phyloP scores from a whole-genome alignment of 1,140 invertebrate species.

The Calephelis virginiensis region DNA sequence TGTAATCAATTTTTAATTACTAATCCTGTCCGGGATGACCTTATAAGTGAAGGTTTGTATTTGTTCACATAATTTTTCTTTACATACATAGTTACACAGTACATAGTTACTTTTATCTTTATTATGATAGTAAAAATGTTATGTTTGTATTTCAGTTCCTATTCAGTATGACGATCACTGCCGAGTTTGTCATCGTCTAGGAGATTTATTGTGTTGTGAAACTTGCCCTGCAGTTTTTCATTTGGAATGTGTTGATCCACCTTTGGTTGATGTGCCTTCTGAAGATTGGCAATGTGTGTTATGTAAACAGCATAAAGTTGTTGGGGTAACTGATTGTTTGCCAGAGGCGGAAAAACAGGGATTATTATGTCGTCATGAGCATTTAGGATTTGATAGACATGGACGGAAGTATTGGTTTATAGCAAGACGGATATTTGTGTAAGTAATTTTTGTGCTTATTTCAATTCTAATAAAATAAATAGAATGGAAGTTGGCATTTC shows the following conservation, averaged over 20 bases:
- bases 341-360: constrained; percentile 95
- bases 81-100: no score
- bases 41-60: constrained; percentile 92
- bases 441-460: constrained; percentile 74
- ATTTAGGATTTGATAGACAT: constrained; percentile 95
- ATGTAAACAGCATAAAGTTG: constrained; percentile 93
- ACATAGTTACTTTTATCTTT: background rate
- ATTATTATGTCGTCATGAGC: constrained; percentile 93
- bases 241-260: constrained; percentile 96
- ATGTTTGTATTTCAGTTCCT: constrained; percentile 82
- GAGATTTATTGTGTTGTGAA: constrained; percentile 97
- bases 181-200: constrained; percentile 95
- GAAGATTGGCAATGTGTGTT: constrained; percentile 98
- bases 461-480: background rate
- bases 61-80: background rate
- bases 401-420: constrained; percentile 98
- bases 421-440: constrained; percentile 94
- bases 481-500: no score
- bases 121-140: constrained; percentile 16
- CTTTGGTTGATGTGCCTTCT: constrained; percentile 93
- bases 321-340: constrained; percentile 95
- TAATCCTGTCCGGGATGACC: constrained; percentile 94
- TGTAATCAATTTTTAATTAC: constrained; percentile 97
- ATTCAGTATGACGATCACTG: constrained; percentile 98
- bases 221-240: constrained; percentile 98